Evolutionary conservation across 2,888 invertebrate species (phyloP).

Genomic region (Drosophila falleni): DNA sequence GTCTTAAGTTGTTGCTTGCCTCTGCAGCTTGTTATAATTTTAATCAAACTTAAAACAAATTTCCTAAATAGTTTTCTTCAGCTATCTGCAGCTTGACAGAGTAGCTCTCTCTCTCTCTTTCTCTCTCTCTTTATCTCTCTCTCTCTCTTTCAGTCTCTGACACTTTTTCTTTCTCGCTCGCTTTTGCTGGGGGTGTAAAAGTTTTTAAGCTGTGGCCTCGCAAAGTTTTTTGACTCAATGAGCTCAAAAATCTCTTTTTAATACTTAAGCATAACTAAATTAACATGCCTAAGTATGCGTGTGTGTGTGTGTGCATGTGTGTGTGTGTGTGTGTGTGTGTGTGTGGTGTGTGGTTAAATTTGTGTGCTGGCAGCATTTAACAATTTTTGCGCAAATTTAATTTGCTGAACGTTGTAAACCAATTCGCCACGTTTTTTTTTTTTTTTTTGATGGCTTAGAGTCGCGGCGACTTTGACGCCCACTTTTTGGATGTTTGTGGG

Average conservation of each 20-base stretch:
- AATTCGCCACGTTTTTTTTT: slow-evolving; percentile 52
- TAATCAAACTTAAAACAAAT: slow-evolving; percentile 71
- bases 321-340: not conserved
- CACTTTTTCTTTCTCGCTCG: not conserved
- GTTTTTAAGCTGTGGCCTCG: slow-evolving; percentile 64
- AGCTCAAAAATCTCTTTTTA: slow-evolving; percentile 82
- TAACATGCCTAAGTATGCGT: slow-evolving; percentile 59
- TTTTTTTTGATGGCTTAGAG: slow-evolving; percentile 45
- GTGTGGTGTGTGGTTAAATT: slow-evolving; percentile 14
- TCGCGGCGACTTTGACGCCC: slow-evolving; percentile 29
- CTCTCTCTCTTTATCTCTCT: not conserved
- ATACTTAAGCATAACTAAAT: slow-evolving; percentile 80
- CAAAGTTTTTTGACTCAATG: slow-evolving; percentile 75
- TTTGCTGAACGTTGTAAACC: slow-evolving; percentile 56
- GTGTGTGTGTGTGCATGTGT: slow-evolving; percentile 13
- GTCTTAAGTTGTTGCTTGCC: slow-evolving; percentile 4
- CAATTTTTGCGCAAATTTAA: slow-evolving; percentile 60
- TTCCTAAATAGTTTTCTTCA: slow-evolving; percentile 62
- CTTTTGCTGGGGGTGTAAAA: slow-evolving; percentile 42
- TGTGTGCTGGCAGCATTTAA: slow-evolving; percentile 39
- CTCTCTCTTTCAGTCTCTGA: too few relatives aligned
- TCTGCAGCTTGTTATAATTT: slow-evolving; percentile 61
- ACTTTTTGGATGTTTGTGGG: slow-evolving; percentile 7
- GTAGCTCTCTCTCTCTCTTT: not conserved
- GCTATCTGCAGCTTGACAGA: slow-evolving; percentile 21